Conservation (phyloP, 2,113 vertebrate genomes). For the Dolichotis patagonum region DNA sequence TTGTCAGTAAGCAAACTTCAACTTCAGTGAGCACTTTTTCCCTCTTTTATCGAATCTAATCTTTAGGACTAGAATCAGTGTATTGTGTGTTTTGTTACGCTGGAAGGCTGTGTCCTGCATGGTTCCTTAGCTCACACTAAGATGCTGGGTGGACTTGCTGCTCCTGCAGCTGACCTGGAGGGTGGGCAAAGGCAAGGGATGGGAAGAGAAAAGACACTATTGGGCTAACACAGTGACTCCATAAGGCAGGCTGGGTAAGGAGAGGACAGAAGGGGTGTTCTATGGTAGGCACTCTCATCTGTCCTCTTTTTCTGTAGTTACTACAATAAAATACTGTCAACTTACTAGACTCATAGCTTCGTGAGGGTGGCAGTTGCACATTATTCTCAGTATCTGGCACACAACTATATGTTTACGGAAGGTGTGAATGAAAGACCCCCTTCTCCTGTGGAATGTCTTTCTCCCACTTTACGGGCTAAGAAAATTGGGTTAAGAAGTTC, state of each 20-base stretch:
- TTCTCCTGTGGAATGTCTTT: not conserved
- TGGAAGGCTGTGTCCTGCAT: not conserved
- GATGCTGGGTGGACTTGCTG: not conserved
- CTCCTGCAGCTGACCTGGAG: not conserved
- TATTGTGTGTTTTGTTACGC: not conserved
- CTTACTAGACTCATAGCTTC: not conserved
- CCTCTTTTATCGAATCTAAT: not conserved
- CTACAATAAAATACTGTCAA: not conserved
- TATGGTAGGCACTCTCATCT: too few relatives aligned
- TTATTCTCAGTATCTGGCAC: not conserved
- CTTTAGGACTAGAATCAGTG: not conserved
- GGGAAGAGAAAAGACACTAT: not conserved
- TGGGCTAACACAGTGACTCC: not conserved
- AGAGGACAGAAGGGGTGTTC: not conserved
- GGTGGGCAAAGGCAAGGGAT: not conserved
- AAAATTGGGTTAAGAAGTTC: not conserved
- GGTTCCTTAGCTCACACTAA: not conserved
- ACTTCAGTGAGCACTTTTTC: not conserved
- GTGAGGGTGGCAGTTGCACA: not conserved
- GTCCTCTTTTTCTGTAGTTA: not conserved
- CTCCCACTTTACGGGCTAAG: not conserved
- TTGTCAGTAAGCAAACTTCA: not conserved
- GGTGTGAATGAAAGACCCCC: not conserved
- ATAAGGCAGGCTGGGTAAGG: not conserved
- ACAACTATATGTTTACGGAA: not conserved